Evolutionary conservation across 2,797 vertebrate genomes (phyloP), one percentile per base, ranked within the genome.

Genomic region (Anabas testudineus): DNA sequence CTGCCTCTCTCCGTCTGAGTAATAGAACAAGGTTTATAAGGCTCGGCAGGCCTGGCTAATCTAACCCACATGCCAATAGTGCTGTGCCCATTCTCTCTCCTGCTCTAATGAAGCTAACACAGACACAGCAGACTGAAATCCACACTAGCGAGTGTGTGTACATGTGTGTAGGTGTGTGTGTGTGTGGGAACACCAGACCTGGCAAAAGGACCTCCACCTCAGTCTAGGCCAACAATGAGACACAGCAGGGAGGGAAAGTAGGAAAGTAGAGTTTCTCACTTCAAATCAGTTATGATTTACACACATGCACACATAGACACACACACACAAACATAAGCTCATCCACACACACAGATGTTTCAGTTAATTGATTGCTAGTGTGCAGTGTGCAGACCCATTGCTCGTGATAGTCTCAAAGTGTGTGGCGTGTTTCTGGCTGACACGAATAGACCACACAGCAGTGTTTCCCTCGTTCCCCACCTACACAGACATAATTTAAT

Each of bases 11-110:
- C 66, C 36, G 43, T 63, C 42, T 83, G 65, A 66, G 74, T 74
- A 83, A 87, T 71, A 84, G 80, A 78, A 78, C 68, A 67, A 75
- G 74, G 76, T 87, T 88, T 84, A 88, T 84, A 73, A 74, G 81
- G 74, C 78, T 80, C 56, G 24, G 65, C 77, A 86, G 87, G 79
- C 80, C 76, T 55, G 55, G 65, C 61, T 91, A 90, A 92, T 90
- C 62, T 63, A 92, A 89, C 85, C 86, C 90, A 92, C 90, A 89
- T 91, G 90, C 86, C 82, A 86, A 85, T 63, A 87, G 74, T 8
- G 12, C 76, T 67, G 67, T 88, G 87, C 85, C 87, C 81, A 72
- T 84, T 90, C 77, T 89, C 69, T 85, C 81, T 77, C 66, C 79
- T 69, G 61, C 66, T 78, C 61, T 90, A 91, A 91, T 86, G 82